Evolutionary conservation across 2,797 vertebrate species (phyloP).

Genomic region (Zalophus californianus): DNA sequence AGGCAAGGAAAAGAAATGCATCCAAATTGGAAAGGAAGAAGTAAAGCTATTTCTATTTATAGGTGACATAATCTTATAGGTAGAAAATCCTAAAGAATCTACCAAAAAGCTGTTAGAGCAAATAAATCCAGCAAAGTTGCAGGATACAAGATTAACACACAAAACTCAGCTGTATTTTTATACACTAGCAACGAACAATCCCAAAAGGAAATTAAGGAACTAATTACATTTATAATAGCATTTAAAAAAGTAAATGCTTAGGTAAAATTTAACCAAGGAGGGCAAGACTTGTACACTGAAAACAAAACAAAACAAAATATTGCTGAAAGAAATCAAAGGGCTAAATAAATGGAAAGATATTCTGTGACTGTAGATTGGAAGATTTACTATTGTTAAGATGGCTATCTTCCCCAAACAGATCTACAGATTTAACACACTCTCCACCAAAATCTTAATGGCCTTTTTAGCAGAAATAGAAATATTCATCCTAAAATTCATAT

Average conservation of each 20-base stretch:
- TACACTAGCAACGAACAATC: background rate
- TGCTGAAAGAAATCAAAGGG: background rate
- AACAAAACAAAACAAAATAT: background rate
- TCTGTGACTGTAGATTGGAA: background rate
- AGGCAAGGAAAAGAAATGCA: background rate
- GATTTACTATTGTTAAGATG: background rate
- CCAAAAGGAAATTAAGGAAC: slow-evolving; percentile 29
- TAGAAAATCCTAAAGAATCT: slow-evolving; percentile 31
- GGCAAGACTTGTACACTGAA: background rate
- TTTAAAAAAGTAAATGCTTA: slow-evolving; percentile 26
- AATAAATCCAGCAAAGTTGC: slow-evolving; percentile 11
- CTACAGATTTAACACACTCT: background rate
- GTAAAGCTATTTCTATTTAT: slow-evolving; percentile 2
- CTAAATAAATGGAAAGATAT: background rate
- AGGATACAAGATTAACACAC: background rate
- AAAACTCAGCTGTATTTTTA: background rate
- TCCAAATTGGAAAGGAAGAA: background rate
- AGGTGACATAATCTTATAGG: background rate
- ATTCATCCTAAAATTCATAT: slow-evolving; percentile 28
- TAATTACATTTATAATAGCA: background rate
- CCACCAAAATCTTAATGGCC: background rate
- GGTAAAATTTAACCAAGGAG: slow-evolving; percentile 19
- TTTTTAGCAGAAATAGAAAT: background rate
- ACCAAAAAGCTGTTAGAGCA: background rate
- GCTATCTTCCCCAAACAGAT: background rate